Percentiles rank a stretch among this genome's conserved stretches.
Conservation (phyloP, 2,113 vertebrate genomes). For the Sylvilagus bachmani region DNA sequence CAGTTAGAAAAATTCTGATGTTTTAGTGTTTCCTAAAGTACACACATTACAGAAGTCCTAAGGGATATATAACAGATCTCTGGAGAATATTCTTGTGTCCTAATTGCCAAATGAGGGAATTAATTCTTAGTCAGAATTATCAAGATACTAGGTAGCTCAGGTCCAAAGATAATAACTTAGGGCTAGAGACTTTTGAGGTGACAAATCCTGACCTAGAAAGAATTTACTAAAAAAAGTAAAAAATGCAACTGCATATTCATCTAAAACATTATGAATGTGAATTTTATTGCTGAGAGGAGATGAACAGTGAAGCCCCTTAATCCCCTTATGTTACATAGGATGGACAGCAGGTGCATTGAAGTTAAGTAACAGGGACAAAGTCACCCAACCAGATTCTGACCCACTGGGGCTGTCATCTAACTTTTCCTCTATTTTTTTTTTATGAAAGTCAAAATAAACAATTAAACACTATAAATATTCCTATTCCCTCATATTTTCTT, state of each 20-base stretch:
- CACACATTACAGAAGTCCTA: constrained; percentile 9
- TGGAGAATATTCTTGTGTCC: constrained; percentile 13
- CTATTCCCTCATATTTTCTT: constrained; percentile 9
- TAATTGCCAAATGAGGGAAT: constrained; percentile 68
- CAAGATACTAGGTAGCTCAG: background rate
- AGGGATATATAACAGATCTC: constrained; percentile 2
- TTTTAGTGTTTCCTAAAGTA: constrained; percentile 28
- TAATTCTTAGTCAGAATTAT: constrained; percentile 38
- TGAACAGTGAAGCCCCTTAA: background rate
- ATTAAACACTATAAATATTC: constrained; percentile 37
- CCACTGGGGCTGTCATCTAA: background rate
- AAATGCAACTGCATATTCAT: background rate
- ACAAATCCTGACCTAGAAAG: background rate
- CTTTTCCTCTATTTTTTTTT: background rate
- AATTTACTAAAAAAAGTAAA: constrained; percentile 25
- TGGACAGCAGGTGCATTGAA: constrained; percentile 1
- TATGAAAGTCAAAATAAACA: constrained; percentile 12
- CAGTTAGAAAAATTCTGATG: constrained; percentile 47
- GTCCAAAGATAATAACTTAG: constrained; percentile 30
- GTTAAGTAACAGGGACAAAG: background rate
- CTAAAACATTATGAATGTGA: background rate
- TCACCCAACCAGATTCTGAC: background rate
- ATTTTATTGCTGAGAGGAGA: background rate
- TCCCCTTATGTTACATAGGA: constrained; percentile 8
- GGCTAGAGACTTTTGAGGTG: background rate